Base-by-base conservation (phyloP, 2,113 vertebrate genomes). In the Ia io region DNA sequence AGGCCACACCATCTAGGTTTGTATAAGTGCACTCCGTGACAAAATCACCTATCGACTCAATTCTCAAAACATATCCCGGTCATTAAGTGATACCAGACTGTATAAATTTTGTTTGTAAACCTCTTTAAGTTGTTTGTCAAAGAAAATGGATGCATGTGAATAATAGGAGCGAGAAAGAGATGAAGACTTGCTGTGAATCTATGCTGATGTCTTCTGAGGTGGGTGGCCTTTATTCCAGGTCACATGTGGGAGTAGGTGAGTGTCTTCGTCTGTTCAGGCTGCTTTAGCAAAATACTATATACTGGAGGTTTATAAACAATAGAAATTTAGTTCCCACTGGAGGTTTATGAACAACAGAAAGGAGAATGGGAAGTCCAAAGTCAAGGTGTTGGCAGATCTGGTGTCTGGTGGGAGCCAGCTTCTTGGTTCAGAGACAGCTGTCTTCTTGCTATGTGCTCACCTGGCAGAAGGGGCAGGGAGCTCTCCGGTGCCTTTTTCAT, bases 81-180 rank as follows among this genome's bases (percentile, higher is more conserved):
- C 76, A 53, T 78, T 78, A 25, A 53, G 49, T 53, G n/a, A 78
- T n/a, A 11, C 47, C 23, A 23, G 32, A 79, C 77, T 79, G n/a
- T 56, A 5, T 37, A 42, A 40, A 67, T 23, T 61, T 84, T 78
- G 40, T 37, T 84, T 73, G 2, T 61, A 42, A 89, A 35, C 42
- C 20, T 28, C 3, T 49, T 86, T 37, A 74, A 96, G 28, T 56
- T 37, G 35, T 63, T 82, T 85, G 90, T 44, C 28, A 73, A 84
- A 90, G n/a, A 53, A 51, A 53, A 11, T 6, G 10, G 5, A 6
- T 56, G 8, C 1, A 1, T 22, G 0, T 28, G 20, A n/a, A 35
- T 70, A 32, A 49, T 32, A 53, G 8, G 18, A 80, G 23, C 0
- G 0, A n/a, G 59, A 76, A 88, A 67, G 14, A 37, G 6, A 80